Conservation (phyloP, 1,140 invertebrate species). For the Drosophila rhopaloa region DNA sequence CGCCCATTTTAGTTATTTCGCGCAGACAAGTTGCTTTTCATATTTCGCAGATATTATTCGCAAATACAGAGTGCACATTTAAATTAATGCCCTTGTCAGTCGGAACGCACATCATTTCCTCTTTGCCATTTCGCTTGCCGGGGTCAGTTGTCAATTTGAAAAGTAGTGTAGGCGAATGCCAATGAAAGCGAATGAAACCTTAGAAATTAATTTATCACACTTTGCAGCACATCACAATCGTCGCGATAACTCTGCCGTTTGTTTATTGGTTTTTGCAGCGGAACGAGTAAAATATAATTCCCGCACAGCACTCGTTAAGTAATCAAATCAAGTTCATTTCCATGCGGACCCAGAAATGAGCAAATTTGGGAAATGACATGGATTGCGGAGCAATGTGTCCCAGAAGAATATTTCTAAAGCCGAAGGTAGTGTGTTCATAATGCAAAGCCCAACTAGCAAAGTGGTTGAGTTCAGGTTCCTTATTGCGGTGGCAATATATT, state of each 20-base stretch:
- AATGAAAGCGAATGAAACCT: conserved; percentile 81
- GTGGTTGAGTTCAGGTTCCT: conserved; percentile 63
- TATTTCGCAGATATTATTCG: conserved; percentile 6
- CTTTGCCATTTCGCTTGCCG: conserved; percentile 40
- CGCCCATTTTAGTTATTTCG: conserved; percentile 11
- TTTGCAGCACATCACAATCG: conserved; percentile 66
- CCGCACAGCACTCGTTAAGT: conserved; percentile 51
- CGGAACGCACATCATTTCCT: conserved; percentile 32
- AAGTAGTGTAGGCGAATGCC: conserved; percentile 64
- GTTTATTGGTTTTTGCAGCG: conserved; percentile 53
- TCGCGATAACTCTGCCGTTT: conserved; percentile 71
- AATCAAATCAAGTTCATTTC: conserved; percentile 50
- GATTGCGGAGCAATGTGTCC: conserved; percentile 58
- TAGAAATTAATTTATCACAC: conserved; percentile 84
- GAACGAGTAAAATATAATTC: conserved; percentile 33
- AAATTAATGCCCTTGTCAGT: conserved; percentile 41
- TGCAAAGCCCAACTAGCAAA: conserved; percentile 63
- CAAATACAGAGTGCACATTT: conserved; percentile 17
- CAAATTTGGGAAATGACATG: conserved; percentile 53
- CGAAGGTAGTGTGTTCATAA: conserved; percentile 70
- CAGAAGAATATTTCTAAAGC: conserved; percentile 52
- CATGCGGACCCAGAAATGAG: conserved; percentile 32
- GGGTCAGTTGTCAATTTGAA: conserved; percentile 66
- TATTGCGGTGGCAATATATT: conserved; percentile 64
- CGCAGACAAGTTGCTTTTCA: conserved; percentile 7